A percentile compares a stretch with the other conserved stretches of the same genome.
phyloP scores from a whole-genome alignment of 2,113 vertebrate species.

The Entosphenus tridentatus region DNA sequence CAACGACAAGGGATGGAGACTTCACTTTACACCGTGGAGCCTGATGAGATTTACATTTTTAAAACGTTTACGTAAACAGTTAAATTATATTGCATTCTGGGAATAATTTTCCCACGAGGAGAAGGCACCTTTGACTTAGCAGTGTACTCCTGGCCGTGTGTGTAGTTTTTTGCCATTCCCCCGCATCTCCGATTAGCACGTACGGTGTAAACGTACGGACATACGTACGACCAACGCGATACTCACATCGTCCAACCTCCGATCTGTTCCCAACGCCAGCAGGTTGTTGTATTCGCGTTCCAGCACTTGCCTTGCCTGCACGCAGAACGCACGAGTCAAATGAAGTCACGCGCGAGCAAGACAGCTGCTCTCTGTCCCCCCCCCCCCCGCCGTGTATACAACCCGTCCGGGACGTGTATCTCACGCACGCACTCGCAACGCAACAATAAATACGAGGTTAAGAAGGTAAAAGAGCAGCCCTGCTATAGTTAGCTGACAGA shows the following conservation, averaged over 20 bases:
- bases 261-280: conserved; percentile 82
- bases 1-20: too few species aligned
- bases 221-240: neutral
- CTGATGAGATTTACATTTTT: too few species aligned
- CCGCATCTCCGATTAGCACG: neutral
- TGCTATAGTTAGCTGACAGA: neutral
- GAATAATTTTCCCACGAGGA: neutral
- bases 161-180: neutral
- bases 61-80: neutral
- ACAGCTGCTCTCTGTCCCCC: neutral
- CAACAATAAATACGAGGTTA: conserved; percentile 11
- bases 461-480: conserved; percentile 2
- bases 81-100: neutral
- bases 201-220: neutral
- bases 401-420: too few species aligned
- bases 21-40: too few species aligned
- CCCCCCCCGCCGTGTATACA: too few species aligned
- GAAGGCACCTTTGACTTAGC: neutral
- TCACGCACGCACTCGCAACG: conserved; percentile 16
- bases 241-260: conserved; percentile 80
- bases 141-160: neutral
- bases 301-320: conserved; percentile 87
- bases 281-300: conserved; percentile 98
- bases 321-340: conserved; percentile 11
- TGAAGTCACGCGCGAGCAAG: neutral